A percentile compares a stretch with the other conserved stretches of the same genome.
These are phyloP conservation scores for Sturnus vulgaris DNA, from an alignment of 2,113 vertebrate species.

Conservation along the genomic window DNA sequence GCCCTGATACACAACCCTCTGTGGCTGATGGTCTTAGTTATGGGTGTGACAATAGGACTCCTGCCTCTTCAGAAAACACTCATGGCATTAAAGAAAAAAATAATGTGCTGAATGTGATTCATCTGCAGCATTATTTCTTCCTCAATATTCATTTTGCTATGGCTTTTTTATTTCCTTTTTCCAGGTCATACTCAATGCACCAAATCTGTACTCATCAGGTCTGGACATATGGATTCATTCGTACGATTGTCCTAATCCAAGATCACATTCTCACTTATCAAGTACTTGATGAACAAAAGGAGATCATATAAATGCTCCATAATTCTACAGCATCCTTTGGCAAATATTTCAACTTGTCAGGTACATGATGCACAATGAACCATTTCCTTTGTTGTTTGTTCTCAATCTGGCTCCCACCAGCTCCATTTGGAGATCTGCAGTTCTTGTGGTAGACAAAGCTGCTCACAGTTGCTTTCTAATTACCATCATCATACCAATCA, in stretches of 20 bases:
- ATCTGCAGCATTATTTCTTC: neutral
- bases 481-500: neutral
- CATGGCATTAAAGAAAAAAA: neutral
- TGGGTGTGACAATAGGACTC: neutral
- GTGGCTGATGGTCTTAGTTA: neutral
- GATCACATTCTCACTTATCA: neutral
- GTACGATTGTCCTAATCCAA: neutral
- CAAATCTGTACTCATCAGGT: neutral
- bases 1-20: neutral
- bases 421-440: neutral
- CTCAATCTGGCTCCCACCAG: neutral
- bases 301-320: neutral
- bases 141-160: neutral
- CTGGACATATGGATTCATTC: accelerated
- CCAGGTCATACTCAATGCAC: neutral
- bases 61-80: neutral
- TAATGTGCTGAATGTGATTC: neutral
- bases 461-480: neutral
- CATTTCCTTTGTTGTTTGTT: neutral
- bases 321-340: neutral
- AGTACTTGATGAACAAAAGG: neutral
- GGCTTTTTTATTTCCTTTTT: neutral
- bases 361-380: neutral
- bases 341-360: neutral
- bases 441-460: neutral